phyloP scores from a whole-genome alignment of 2,888 invertebrate genomes.

The Pyrrhosoma nymphula region DNA sequence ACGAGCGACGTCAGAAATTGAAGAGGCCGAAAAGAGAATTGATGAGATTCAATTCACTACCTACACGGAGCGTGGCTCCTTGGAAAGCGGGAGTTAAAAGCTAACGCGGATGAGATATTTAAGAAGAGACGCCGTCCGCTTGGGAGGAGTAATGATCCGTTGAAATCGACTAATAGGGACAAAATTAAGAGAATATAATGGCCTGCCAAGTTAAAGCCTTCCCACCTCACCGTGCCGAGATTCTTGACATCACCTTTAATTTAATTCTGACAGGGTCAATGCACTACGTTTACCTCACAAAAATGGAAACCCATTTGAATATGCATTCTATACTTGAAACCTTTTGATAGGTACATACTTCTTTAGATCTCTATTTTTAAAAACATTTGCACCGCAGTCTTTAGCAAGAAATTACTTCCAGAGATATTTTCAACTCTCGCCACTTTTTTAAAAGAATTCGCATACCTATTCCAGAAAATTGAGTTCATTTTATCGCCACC shows the following conservation, averaged over 20 bases:
- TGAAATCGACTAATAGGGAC: neutral
- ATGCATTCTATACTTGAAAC: neutral
- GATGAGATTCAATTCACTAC: constrained; percentile 15
- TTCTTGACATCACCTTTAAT: neutral
- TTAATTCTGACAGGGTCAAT: neutral
- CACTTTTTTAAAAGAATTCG: too few relatives aligned
- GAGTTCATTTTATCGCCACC: too few relatives aligned
- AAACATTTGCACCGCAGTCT: too few relatives aligned
- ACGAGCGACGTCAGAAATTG: neutral
- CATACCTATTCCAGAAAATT: too few relatives aligned
- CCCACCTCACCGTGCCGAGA: neutral
- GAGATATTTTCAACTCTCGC: too few relatives aligned
- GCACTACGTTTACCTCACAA: neutral
- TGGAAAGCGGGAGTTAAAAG: neutral
- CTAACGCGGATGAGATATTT: neutral
- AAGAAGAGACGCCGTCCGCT: neutral
- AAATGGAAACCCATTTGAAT: neutral
- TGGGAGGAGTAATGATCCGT: neutral
- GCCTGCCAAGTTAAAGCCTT: neutral
- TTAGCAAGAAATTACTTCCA: too few relatives aligned
- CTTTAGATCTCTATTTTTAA: too few relatives aligned
- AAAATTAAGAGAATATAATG: constrained; percentile 5
- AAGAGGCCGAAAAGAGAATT: neutral
- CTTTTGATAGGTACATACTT: neutral
- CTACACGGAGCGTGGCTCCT: neutral